Base-by-base conservation (phyloP, 2,888 invertebrate genomes). In the Lithophane semibrunnea region DNA sequence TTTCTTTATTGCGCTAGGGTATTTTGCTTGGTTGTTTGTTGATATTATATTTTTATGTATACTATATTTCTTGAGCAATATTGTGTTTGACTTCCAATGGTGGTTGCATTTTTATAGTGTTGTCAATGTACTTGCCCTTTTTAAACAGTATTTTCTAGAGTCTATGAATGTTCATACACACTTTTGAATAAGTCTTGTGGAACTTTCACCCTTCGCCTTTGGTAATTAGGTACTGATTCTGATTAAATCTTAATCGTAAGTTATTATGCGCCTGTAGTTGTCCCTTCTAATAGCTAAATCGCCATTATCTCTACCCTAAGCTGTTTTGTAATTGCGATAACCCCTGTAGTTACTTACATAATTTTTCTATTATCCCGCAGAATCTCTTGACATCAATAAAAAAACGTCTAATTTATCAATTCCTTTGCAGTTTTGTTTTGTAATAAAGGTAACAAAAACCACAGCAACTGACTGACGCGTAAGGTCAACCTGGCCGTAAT, bases 391-490 rank as follows among this genome's bases (percentile, higher is more conserved):
- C 1, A 16, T 47, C 66, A 18, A 58, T 60, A 49, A 73, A 47
- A n/a, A 58, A 18, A 21, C 24, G 58, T 54, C 8, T 56, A 44
- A 73, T 65, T 69, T 29, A 75, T 72, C 49, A 49, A 79, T 61
- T 72, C 58, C 21, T 54, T 52, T 69, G 49, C 29, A 29, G 29
- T 37, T 37, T 12, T 42, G 68, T 72, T 74, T 82, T 54, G 42
- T 77, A 52, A 18, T 37, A 56, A 52, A 73, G 2, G 9, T 47
- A 68, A 52, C 56, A 75, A 84, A 79, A 79, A 83, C 0, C 64
- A 56, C 29, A 64, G 10, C 21, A 44, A 10, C 8, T 58, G 69
- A 80, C 2, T 75, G 80, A 80, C 75, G 16, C n/a, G 5, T 68
- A 70, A 80, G 75, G 80, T 80, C 66, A 54, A 44, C 13, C 16